Percentiles rank a stretch among this genome's conserved stretches.
phyloP scores from a whole-genome alignment of 2,797 vertebrate genomes.

The Rhincodon typus region DNA sequence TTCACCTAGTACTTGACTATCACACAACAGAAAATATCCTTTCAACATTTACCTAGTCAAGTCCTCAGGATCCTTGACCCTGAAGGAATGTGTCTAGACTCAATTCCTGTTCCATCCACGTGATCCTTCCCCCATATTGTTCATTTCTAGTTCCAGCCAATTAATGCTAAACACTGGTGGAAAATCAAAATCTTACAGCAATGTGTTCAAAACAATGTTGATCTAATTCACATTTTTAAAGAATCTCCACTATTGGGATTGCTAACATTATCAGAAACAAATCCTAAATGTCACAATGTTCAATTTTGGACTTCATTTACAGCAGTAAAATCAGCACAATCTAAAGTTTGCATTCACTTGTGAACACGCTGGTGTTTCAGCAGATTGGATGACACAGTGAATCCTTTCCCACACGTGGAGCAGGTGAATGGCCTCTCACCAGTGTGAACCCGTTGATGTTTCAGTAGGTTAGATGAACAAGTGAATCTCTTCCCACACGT shows the following conservation, averaged over 20 bases:
- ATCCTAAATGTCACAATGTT: neutral
- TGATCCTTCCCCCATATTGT: neutral
- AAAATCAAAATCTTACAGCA: neutral
- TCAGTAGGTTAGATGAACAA: neutral
- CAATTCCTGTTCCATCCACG: neutral
- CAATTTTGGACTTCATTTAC: neutral
- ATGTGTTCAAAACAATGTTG: neutral
- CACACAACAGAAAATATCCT: no score
- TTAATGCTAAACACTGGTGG: neutral
- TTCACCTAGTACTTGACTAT: no score
- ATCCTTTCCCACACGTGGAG: neutral
- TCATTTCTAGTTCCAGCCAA: neutral
- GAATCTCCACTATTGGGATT: neutral
- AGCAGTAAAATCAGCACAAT: neutral
- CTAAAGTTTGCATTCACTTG: neutral
- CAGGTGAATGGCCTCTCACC: constrained; percentile 14
- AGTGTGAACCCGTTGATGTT: neutral
- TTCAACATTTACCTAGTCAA: no score
- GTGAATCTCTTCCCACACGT: neutral
- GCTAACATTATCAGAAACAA: neutral
- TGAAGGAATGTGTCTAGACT: neutral
- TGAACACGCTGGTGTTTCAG: neutral
- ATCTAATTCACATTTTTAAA: neutral
- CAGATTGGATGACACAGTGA: neutral
- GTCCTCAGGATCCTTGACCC: neutral